Evolutionary conservation across 2,888 invertebrate species (phyloP).

Genomic region (Linyphia triangularis): DNA sequence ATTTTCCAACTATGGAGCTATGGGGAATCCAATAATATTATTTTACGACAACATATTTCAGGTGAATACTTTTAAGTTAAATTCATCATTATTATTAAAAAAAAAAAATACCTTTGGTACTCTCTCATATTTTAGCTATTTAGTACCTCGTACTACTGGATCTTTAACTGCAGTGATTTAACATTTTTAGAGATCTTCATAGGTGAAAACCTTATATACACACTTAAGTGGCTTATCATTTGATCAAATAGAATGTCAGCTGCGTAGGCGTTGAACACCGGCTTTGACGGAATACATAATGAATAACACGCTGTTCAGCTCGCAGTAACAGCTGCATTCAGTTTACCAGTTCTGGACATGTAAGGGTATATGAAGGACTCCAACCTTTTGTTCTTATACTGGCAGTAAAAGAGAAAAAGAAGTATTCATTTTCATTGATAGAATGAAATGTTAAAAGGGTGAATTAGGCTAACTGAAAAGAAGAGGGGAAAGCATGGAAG

Average conservation of each 20-base stretch:
- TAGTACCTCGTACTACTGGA: too few species aligned
- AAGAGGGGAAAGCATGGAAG: too few species aligned
- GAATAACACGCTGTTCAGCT: conserved; percentile 61
- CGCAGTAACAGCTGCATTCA: conserved; percentile 63
- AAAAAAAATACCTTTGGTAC: too few species aligned
- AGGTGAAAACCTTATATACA: not conserved
- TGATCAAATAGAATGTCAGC: not conserved
- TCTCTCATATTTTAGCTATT: too few species aligned
- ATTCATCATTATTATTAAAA: too few species aligned
- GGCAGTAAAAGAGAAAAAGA: conserved; percentile 22
- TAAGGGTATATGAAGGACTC: conserved; percentile 61
- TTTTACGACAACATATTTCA: too few species aligned
- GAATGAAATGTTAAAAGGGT: conserved; percentile 6
- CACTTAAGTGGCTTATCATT: not conserved
- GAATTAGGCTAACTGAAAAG: too few species aligned
- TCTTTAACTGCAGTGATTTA: too few species aligned
- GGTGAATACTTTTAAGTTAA: too few species aligned
- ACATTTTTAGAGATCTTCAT: not conserved
- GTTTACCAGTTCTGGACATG: conserved; percentile 41
- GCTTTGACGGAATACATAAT: conserved; percentile 56
- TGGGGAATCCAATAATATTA: too few species aligned
- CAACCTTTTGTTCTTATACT: conserved; percentile 42
- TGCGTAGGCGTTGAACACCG: conserved; percentile 41
- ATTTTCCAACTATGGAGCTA: too few species aligned
- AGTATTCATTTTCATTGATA: conserved; percentile 23